A percentile compares a stretch with the other conserved stretches of the same genome.
These are phyloP conservation scores for Sphenopsis melanotis DNA, from an alignment of 2,797 vertebrate species.

Conservation along the genomic window DNA sequence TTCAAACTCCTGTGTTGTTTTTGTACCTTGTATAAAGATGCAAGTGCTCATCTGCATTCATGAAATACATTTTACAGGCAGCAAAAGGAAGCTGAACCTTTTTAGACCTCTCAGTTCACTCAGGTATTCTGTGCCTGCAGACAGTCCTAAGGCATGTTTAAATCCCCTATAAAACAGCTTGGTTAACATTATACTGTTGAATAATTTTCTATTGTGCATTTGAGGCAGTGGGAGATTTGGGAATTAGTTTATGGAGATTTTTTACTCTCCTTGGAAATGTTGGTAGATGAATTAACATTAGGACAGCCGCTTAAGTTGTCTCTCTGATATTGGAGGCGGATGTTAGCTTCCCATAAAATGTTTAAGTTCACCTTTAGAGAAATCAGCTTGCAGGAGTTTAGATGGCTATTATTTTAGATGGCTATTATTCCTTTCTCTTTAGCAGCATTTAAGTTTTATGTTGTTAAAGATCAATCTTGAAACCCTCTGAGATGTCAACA, in stretches of 20 bases:
- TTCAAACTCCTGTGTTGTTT: background rate
- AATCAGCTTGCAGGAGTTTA: background rate
- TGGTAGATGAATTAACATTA: background rate
- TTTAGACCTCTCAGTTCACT: background rate
- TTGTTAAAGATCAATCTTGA: background rate
- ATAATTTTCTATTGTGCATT: constrained; percentile 1
- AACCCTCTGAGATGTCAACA: background rate
- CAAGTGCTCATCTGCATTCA: rapidly evolving
- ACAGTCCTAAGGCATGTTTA: background rate
- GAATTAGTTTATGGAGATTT: rapidly evolving
- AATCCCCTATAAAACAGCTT: background rate
- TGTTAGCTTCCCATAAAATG: background rate
- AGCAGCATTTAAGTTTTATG: background rate
- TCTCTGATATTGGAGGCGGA: background rate
- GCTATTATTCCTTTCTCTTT: background rate
- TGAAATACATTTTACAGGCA: background rate
- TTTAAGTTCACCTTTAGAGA: background rate
- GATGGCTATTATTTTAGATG: background rate
- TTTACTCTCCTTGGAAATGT: background rate
- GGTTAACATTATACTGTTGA: background rate
- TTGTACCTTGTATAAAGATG: background rate
- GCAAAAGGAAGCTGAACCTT: background rate
- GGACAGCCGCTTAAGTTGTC: background rate
- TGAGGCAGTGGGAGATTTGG: background rate
- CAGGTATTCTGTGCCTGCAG: background rate